phyloP scores from a whole-genome alignment of 53 echinoderm and acorn worm species.

The Mesocentrotus franciscanus region DNA sequence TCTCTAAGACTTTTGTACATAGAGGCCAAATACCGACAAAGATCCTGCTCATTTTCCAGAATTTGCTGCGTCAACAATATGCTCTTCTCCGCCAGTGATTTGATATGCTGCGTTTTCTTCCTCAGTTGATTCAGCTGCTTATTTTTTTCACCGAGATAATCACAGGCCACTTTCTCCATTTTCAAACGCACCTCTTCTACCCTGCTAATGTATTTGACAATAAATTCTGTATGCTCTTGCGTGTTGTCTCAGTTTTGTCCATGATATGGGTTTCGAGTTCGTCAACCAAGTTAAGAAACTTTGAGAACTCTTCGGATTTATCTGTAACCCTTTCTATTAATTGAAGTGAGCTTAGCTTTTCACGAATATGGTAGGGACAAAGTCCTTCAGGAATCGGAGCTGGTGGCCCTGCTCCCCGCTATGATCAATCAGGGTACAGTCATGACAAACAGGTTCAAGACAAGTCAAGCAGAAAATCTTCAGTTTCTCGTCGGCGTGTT shows the following conservation, averaged over 20 bases:
- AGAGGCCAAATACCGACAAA: slow-evolving; percentile 56
- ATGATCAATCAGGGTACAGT: slow-evolving; percentile 75
- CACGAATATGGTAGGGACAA: slow-evolving; percentile 47
- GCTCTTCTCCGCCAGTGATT: slow-evolving; percentile 60
- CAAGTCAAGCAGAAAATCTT: too few relatives aligned
- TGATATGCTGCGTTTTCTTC: slow-evolving; percentile 51
- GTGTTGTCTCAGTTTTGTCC: slow-evolving; percentile 1
- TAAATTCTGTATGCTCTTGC: slow-evolving; percentile 28
- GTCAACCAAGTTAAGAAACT: slow-evolving; percentile 51
- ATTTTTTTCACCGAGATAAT: slow-evolving; percentile 47
- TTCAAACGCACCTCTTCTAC: slow-evolving; percentile 42
- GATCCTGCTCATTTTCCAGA: slow-evolving; percentile 53
- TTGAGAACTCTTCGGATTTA: slow-evolving; percentile 47
- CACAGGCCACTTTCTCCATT: neutral
- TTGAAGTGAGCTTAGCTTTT: slow-evolving; percentile 7
- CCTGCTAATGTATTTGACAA: neutral
- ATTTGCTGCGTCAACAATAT: slow-evolving; percentile 37
- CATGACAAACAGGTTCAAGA: too few relatives aligned
- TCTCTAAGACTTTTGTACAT: slow-evolving; percentile 63
- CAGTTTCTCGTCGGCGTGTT: too few relatives aligned
- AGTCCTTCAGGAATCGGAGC: slow-evolving; percentile 57
- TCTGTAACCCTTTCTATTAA: slow-evolving; percentile 40
- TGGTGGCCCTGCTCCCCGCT: slow-evolving; percentile 59
- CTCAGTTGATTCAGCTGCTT: slow-evolving; percentile 41
- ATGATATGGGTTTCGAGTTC: slow-evolving; percentile 38